These are phyloP conservation scores for Pristionchus exspectatus DNA, from an alignment of 2,888 invertebrate genomes.

Conservation along the genomic window DNA sequence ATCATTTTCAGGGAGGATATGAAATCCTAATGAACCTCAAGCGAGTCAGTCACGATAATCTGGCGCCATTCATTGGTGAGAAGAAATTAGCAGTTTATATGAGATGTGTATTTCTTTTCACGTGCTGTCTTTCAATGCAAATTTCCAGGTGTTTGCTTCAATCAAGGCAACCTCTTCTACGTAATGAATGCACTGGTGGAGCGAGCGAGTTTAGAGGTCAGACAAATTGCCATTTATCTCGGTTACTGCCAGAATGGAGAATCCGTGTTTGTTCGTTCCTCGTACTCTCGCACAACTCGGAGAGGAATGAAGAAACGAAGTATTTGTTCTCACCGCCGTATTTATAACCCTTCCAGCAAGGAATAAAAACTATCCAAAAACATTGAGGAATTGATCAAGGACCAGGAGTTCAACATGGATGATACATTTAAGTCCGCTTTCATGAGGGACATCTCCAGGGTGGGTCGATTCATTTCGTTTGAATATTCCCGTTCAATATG, in stretches of 20 bases:
- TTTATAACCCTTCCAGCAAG: no score
- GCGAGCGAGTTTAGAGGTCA: slow-evolving; percentile 71
- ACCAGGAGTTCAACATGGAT: slow-evolving; percentile 75
- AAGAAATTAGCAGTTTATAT: no score
- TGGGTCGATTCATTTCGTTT: slow-evolving; percentile 42
- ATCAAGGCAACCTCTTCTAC: slow-evolving; percentile 71
- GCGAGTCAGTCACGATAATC: slow-evolving; percentile 74
- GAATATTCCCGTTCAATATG: not conserved
- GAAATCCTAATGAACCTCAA: slow-evolving; percentile 72
- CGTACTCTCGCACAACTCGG: no score
- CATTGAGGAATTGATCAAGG: slow-evolving; percentile 69
- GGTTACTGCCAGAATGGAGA: no score
- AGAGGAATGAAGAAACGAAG: no score
- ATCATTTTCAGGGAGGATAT: slow-evolving; percentile 62
- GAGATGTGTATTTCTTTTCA: no score
- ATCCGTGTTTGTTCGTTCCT: no score
- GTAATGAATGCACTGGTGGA: slow-evolving; percentile 73
- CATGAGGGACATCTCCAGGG: slow-evolving; percentile 74
- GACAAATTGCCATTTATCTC: not conserved
- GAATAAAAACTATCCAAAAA: no score
- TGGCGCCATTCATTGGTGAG: slow-evolving; percentile 66
- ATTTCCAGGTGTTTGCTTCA: slow-evolving; percentile 70
- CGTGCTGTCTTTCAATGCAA: not conserved
- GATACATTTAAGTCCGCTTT: slow-evolving; percentile 77
- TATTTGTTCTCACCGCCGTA: no score